Evolutionary conservation across 2,888 invertebrate genomes (phyloP).

Genomic region (Luperina testacea): DNA sequence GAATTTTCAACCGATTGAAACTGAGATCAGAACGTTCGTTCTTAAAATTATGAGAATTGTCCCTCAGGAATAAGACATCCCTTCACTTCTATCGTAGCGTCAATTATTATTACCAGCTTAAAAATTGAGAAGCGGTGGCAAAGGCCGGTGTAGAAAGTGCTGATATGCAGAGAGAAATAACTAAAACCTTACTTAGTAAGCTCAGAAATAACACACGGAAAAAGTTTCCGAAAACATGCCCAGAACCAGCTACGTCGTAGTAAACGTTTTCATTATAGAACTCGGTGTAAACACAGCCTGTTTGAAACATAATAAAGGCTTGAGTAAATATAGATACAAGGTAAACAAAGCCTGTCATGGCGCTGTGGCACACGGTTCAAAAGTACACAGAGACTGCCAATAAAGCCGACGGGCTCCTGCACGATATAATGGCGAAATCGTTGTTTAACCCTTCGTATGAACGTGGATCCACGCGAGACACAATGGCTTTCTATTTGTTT

Average conservation of each 20-base stretch:
- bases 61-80: no score
- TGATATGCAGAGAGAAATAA: neutral
- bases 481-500: no score
- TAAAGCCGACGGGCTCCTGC: slow-evolving; percentile 1
- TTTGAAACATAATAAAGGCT: slow-evolving; percentile 29
- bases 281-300: slow-evolving; percentile 12
- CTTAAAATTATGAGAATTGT: no score
- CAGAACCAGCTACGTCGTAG: neutral
- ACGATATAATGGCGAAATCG: neutral
- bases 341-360: slow-evolving; percentile 26
- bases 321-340: slow-evolving; percentile 27
- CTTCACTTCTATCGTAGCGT: no score
- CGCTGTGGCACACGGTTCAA: neutral
- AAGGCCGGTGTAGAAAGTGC: no score
- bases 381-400: slow-evolving; percentile 18
- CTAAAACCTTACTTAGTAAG: neutral
- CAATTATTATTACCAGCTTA: no score
- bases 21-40: no score
- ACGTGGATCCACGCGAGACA: no score
- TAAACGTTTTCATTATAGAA: slow-evolving; percentile 10
- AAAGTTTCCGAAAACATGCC: neutral
- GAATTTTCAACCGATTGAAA: no score
- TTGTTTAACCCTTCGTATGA: neutral
- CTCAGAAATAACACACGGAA: neutral
- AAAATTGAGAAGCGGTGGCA: no score